These are phyloP conservation scores for Meteorus colon DNA, from an alignment of 2,888 invertebrate species.

Conservation along the genomic window DNA sequence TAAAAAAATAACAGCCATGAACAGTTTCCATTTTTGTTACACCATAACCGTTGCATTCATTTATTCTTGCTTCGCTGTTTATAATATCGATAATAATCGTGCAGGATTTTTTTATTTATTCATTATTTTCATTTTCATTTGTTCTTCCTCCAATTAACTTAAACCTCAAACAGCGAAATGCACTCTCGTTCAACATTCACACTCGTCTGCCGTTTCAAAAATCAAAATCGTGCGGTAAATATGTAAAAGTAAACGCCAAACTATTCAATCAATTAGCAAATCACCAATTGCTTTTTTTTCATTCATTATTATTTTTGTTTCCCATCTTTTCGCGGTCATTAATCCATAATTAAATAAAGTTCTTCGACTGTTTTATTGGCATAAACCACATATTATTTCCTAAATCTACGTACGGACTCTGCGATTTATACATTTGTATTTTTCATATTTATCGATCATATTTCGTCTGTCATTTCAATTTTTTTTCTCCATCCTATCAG, in stretches of 20 bases:
- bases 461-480: conserved; percentile 27
- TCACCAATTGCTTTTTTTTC: conserved; percentile 25
- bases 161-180: conserved; percentile 19
- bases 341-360: conserved; percentile 48
- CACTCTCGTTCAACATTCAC: conserved; percentile 38
- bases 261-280: conserved; percentile 26
- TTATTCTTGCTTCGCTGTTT: conserved; percentile 46
- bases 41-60: conserved; percentile 54
- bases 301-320: conserved; percentile 38
- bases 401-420: conserved; percentile 27
- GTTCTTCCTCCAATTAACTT: conserved; percentile 8
- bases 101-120: conserved; percentile 28
- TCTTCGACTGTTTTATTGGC: conserved; percentile 34
- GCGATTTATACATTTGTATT: conserved; percentile 21
- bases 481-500: conserved; percentile 5
- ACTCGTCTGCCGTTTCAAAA: conserved; percentile 43
- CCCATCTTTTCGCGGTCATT: conserved; percentile 38
- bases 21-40: conserved; percentile 63
- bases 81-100: conserved; percentile 43
- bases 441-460: conserved; percentile 20
- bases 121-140: conserved; percentile 12
- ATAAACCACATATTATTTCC: conserved; percentile 34
- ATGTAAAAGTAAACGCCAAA: conserved; percentile 40
- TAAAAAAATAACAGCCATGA: conserved; percentile 72
- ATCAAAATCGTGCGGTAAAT: conserved; percentile 45